phyloP scores from a whole-genome alignment of 1,140 invertebrate genomes.

The Zelostemma sp. region DNA sequence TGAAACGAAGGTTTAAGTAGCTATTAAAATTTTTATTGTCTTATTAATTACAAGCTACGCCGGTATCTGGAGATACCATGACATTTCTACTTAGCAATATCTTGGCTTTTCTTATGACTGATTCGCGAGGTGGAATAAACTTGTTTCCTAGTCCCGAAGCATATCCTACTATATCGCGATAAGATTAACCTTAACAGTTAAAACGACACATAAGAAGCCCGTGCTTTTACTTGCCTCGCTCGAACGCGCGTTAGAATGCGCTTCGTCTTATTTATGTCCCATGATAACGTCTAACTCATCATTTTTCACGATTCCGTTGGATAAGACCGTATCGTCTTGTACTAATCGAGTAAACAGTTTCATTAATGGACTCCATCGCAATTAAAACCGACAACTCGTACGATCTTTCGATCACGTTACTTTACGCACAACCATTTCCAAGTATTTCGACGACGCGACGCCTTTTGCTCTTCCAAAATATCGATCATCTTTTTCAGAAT shows the following conservation, averaged over 20 bases:
- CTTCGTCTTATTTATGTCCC: constrained; percentile 27
- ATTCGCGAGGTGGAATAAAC: constrained; percentile 35
- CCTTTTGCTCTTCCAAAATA: no score
- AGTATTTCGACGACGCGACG: no score
- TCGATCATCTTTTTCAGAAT: no score
- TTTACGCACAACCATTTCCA: no score
- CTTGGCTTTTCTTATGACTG: constrained; percentile 29
- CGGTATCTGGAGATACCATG: constrained; percentile 22
- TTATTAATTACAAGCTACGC: constrained; percentile 28
- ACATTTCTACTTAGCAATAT: constrained; percentile 35
- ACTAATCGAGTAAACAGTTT: constrained; percentile 24
- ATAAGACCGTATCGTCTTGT: constrained; percentile 19
- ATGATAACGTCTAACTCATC: constrained; percentile 25
- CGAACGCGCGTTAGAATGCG: constrained; percentile 12
- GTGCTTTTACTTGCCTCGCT: constrained; percentile 20
- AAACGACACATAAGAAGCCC: constrained; percentile 31
- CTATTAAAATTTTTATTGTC: background rate
- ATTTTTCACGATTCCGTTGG: constrained; percentile 13
- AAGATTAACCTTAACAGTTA: constrained; percentile 45
- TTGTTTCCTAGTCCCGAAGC: constrained; percentile 24
- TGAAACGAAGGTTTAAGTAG: background rate
- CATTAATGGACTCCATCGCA: constrained; percentile 18
- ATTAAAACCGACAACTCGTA: constrained; percentile 7
- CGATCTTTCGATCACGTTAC: no score
- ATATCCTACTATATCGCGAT: constrained; percentile 41